Conservation (phyloP, 2,888 invertebrate species). For the Physocephala rufipes region DNA sequence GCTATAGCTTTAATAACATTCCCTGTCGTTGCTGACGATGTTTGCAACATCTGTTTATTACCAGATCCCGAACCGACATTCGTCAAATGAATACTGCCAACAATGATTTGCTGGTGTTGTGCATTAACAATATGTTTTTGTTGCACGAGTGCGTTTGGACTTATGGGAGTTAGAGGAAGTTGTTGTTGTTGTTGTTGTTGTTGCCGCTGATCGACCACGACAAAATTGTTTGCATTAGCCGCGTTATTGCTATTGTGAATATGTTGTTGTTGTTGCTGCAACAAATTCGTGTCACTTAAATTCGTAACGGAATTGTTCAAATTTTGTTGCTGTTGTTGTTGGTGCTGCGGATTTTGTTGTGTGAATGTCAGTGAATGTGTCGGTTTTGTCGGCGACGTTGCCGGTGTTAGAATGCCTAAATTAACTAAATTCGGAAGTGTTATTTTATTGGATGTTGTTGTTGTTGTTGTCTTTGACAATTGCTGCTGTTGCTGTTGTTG, state of each 20-base stretch:
- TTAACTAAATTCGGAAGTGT: conserved; percentile 65
- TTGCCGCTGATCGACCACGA: conserved; percentile 39
- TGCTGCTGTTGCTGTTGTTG: conserved; percentile 46
- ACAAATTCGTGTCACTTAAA: conserved; percentile 50
- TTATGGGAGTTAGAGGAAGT: conserved; percentile 63
- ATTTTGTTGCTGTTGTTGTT: conserved; percentile 53
- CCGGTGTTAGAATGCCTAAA: conserved; percentile 68
- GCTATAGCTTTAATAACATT: conserved; percentile 40
- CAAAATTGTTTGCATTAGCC: conserved; percentile 34
- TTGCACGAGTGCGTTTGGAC: conserved; percentile 61
- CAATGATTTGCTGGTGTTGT: conserved; percentile 49
- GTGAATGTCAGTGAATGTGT: conserved; percentile 60
- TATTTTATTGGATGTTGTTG: conserved; percentile 58
- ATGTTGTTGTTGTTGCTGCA: conserved; percentile 47
- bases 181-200: conserved; percentile 53
- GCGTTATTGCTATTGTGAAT: conserved; percentile 2
- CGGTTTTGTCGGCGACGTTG: conserved; percentile 67
- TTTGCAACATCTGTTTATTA: conserved; percentile 40
- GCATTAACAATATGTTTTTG: conserved; percentile 47
- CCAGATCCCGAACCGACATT: conserved; percentile 33
- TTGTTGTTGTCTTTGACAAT: conserved; percentile 42
- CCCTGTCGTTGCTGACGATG: conserved; percentile 39
- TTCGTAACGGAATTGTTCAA: conserved; percentile 49
- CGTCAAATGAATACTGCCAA: conserved; percentile 55
- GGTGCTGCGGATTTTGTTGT: conserved; percentile 47